phyloP scores from a whole-genome alignment of 2,113 vertebrate species.

The Poeciliopsis turrubarensis region DNA sequence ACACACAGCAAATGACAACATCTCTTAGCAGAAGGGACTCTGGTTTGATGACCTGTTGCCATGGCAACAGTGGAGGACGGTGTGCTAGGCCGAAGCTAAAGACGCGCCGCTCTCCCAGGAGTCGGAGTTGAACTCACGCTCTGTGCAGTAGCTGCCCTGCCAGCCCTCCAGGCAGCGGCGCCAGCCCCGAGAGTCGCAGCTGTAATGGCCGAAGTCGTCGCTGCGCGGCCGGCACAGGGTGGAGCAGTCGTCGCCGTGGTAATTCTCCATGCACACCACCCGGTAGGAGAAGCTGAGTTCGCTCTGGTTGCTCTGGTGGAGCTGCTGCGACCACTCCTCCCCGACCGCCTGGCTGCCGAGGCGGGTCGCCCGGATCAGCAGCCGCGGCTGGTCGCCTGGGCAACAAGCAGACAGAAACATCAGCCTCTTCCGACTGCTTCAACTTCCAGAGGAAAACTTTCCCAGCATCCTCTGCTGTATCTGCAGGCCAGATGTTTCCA shows the following conservation, averaged over 20 bases:
- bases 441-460: neutral
- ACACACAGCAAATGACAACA: conserved; percentile 30
- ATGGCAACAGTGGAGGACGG: conserved; percentile 1
- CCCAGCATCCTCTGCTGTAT: neutral
- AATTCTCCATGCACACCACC: conserved; percentile 83
- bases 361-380: conserved; percentile 84
- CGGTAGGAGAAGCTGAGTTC: conserved; percentile 88
- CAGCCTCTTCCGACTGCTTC: too few species aligned
- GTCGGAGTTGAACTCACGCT: conserved; percentile 68
- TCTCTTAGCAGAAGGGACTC: conserved; percentile 41
- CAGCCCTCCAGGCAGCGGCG: conserved; percentile 81
- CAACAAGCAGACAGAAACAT: neutral
- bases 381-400: conserved; percentile 78
- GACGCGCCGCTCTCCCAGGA: neutral
- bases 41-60: conserved; percentile 45
- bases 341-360: conserved; percentile 78
- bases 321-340: conserved; percentile 83
- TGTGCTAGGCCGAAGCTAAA: neutral
- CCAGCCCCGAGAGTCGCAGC: conserved; percentile 72
- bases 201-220: conserved; percentile 83
- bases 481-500: neutral
- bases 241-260: conserved; percentile 84
- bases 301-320: conserved; percentile 78
- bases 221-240: conserved; percentile 84
- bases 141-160: conserved; percentile 82